Evolutionary conservation across 1,140 invertebrate genomes (phyloP).

Genomic region (Drosophila teissieri): DNA sequence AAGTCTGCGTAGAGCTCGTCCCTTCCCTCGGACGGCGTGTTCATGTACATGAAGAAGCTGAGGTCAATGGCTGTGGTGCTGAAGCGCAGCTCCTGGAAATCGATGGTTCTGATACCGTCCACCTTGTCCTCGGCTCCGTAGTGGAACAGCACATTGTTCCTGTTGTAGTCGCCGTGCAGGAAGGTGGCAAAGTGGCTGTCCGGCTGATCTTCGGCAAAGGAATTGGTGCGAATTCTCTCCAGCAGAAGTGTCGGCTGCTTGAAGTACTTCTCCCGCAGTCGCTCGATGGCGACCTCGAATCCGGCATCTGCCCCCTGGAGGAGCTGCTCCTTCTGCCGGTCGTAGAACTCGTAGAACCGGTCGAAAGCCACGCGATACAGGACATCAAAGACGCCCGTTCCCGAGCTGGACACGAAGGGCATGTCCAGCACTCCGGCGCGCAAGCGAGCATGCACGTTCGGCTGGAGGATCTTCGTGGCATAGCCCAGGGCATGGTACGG

Average conservation of each 20-base stretch:
- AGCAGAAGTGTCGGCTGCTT: constrained; percentile 54
- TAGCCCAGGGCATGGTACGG: constrained; percentile 75
- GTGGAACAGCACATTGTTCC: constrained; percentile 81
- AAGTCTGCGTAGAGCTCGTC: constrained; percentile 26
- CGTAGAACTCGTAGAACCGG: constrained; percentile 70
- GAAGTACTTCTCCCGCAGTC: constrained; percentile 56
- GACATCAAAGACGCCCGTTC: constrained; percentile 36
- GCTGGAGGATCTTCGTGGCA: constrained; percentile 63
- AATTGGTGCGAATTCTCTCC: constrained; percentile 56
- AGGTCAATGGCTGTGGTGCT: constrained; percentile 71
- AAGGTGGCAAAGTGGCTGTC: constrained; percentile 68
- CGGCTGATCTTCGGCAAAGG: constrained; percentile 30
- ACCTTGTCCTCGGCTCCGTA: constrained; percentile 35
- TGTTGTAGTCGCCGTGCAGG: constrained; percentile 81
- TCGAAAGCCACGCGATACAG: constrained; percentile 69
- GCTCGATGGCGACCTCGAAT: constrained; percentile 42
- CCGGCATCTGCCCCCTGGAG: constrained; percentile 1
- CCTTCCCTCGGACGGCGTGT: constrained; percentile 49
- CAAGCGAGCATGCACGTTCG: constrained; percentile 54
- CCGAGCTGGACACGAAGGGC: constrained; percentile 48
- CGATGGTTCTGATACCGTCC: constrained; percentile 71
- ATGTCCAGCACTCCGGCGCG: constrained; percentile 45
- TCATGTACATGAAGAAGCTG: constrained; percentile 81
- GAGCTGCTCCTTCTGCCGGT: constrained; percentile 40
- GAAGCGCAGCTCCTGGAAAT: constrained; percentile 80